Conservation (phyloP, 1,140 invertebrate genomes). For the Sinella curviseta region DNA sequence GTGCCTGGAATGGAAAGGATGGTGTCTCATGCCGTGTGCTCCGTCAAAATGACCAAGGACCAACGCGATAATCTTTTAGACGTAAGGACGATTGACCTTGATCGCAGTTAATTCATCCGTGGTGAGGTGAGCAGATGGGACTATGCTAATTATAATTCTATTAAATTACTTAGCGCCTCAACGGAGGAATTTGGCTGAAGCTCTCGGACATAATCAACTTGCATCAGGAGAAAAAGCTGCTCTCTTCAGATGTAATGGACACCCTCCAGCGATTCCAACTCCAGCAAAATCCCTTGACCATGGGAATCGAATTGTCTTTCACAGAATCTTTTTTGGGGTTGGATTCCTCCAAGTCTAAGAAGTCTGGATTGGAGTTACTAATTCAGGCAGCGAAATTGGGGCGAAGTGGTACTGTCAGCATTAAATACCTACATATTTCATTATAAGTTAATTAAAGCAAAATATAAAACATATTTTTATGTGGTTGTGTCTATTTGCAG, state of each 20-base stretch:
- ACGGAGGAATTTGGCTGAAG: constrained; percentile 31
- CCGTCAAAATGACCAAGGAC: not conserved
- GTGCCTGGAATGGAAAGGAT: constrained; percentile 35
- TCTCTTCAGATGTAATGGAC: constrained; percentile 39
- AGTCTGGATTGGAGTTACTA: constrained; percentile 50
- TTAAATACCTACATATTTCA: not conserved
- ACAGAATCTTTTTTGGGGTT: constrained; percentile 23
- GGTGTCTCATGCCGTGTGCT: constrained; percentile 31
- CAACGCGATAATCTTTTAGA: not conserved
- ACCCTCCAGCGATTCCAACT: constrained; percentile 23
- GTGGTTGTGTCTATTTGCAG: constrained; percentile 49
- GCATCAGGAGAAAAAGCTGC: constrained; percentile 23
- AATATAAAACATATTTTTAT: not conserved
- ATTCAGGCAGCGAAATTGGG: constrained; percentile 53
- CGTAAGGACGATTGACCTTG: constrained; percentile 4
- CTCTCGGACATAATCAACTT: not conserved
- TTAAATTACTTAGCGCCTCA: not conserved
- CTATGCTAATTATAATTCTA: no score
- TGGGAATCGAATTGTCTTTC: constrained; percentile 31
- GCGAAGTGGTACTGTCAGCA: constrained; percentile 37
- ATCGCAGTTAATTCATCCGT: no score
- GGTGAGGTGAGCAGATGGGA: no score
- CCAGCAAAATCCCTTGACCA: constrained; percentile 9
- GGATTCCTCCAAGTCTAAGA: constrained; percentile 20
- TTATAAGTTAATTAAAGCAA: not conserved